These are phyloP conservation scores for Bubo scandiacus DNA, from an alignment of 2,113 vertebrate genomes.

Conservation along the genomic window DNA sequence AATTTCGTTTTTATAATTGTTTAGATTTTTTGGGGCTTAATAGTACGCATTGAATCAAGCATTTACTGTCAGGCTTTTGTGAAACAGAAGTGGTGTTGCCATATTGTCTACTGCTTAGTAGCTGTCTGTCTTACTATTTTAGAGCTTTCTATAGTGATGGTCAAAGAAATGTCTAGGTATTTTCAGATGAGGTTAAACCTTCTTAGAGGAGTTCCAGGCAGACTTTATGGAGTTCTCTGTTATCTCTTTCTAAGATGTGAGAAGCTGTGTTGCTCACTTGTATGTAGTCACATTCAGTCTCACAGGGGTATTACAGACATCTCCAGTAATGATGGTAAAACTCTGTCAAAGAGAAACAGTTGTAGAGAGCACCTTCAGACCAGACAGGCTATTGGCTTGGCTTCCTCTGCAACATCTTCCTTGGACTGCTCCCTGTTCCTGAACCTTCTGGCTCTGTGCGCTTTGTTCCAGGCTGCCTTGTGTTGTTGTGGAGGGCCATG, in stretches of 20 bases:
- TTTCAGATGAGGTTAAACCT: background rate
- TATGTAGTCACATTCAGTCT: accelerated
- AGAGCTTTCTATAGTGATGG: background rate
- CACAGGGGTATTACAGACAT: accelerated
- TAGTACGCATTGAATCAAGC: conserved; percentile 34
- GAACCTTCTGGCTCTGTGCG: background rate
- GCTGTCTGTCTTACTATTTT: background rate
- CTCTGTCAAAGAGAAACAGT: background rate
- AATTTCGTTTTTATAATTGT: conserved; percentile 59
- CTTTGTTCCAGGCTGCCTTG: background rate
- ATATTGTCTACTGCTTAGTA: background rate
- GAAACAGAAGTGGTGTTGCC: background rate
- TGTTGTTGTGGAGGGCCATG: background rate
- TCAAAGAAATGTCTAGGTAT: background rate
- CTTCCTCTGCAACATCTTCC: background rate
- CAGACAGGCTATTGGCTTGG: background rate
- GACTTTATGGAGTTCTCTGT: background rate
- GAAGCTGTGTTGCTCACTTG: background rate
- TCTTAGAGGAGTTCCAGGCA: background rate
- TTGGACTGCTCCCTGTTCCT: background rate
- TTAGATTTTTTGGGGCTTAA: conserved; percentile 52
- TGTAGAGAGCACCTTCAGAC: background rate
- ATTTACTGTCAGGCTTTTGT: conserved; percentile 10
- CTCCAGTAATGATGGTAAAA: background rate
- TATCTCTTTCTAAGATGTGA: background rate